Evolutionary conservation across 1,140 invertebrate species (phyloP).

Genomic region (Dendrolimus punctatus): DNA sequence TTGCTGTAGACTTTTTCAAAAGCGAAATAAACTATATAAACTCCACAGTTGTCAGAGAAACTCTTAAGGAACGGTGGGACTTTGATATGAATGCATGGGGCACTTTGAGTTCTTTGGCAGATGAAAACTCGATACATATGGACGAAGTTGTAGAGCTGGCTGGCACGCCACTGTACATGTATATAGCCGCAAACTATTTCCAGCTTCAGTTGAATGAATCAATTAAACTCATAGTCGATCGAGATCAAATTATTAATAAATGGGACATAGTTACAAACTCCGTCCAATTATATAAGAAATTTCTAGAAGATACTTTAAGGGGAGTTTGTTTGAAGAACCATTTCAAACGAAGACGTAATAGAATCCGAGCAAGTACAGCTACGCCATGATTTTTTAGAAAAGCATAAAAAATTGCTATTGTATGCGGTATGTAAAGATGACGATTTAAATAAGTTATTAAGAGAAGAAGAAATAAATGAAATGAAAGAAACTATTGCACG

Average conservation of each 20-base stretch:
- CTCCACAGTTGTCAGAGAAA: constrained; percentile 5
- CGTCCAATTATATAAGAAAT: constrained; percentile 6
- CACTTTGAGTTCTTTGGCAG: constrained; percentile 1
- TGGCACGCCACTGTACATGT: constrained; percentile 17
- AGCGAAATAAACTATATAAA: constrained; percentile 11
- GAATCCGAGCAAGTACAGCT: constrained; percentile 2
- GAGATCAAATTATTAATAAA: constrained; percentile 4
- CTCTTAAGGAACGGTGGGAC: constrained; percentile 7
- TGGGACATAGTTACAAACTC: constrained; percentile 10
- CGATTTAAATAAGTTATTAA: constrained; percentile 10
- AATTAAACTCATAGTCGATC: constrained; percentile 7
- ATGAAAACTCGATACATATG: background rate
- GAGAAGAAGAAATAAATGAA: constrained; percentile 11
- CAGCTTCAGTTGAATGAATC: constrained; percentile 12
- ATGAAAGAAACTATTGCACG: constrained; percentile 9
- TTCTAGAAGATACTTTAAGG: constrained; percentile 11
- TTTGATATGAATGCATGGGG: constrained; percentile 1
- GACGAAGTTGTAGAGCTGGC: constrained; percentile 6
- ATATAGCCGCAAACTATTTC: constrained; percentile 19
- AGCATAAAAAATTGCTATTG: constrained; percentile 15
- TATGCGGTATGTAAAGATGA: constrained; percentile 16
- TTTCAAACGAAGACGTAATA: background rate
- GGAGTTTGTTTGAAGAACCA: constrained; percentile 3
- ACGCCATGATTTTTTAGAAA: constrained; percentile 10
- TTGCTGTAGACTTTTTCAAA: constrained; percentile 11